Percentiles rank a stretch among this genome's conserved stretches.
phyloP scores from a whole-genome alignment of 2,888 invertebrate genomes.

The Heteromyza rotundicornis region DNA sequence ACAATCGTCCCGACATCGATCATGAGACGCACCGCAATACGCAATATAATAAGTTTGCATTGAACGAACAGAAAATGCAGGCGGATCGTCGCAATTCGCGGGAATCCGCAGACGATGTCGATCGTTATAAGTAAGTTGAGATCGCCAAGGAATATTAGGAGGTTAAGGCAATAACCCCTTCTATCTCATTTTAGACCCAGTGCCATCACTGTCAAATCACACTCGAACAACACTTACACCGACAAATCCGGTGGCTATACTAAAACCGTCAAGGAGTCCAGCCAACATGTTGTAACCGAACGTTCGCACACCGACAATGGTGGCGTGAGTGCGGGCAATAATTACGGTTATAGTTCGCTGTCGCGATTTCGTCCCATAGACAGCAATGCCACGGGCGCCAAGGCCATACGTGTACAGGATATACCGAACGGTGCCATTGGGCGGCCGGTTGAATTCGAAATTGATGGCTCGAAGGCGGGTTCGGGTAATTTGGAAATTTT shows the following conservation, averaged over 20 bases:
- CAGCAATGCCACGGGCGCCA: constrained; percentile 75
- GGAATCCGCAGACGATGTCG: constrained; percentile 54
- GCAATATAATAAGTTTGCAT: constrained; percentile 66
- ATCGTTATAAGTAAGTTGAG: constrained; percentile 50
- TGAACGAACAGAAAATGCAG: constrained; percentile 53
- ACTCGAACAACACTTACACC: constrained; percentile 57
- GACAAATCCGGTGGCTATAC: constrained; percentile 59
- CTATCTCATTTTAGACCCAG: constrained; percentile 51
- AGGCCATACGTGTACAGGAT: constrained; percentile 83
- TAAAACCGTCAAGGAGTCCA: constrained; percentile 61
- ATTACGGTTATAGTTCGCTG: constrained; percentile 52
- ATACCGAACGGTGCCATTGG: constrained; percentile 88
- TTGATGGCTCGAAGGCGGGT: constrained; percentile 95
- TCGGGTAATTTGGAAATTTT: constrained; percentile 95
- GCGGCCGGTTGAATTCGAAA: constrained; percentile 94
- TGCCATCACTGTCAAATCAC: constrained; percentile 60
- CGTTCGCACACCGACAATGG: constrained; percentile 42
- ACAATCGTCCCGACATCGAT: constrained; percentile 65
- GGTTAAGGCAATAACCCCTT: too few relatives aligned
- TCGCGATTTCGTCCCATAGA: constrained; percentile 64
- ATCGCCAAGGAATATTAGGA: too few relatives aligned
- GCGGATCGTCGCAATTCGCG: constrained; percentile 50
- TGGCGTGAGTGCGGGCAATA: constrained; percentile 29
- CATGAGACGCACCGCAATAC: constrained; percentile 71
- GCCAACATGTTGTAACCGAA: constrained; percentile 60